Percentiles rank a stretch among this genome's conserved stretches.
These are phyloP conservation scores for Saccopteryx leptura DNA, from an alignment of 2,113 vertebrate species.

Conservation along the genomic window DNA sequence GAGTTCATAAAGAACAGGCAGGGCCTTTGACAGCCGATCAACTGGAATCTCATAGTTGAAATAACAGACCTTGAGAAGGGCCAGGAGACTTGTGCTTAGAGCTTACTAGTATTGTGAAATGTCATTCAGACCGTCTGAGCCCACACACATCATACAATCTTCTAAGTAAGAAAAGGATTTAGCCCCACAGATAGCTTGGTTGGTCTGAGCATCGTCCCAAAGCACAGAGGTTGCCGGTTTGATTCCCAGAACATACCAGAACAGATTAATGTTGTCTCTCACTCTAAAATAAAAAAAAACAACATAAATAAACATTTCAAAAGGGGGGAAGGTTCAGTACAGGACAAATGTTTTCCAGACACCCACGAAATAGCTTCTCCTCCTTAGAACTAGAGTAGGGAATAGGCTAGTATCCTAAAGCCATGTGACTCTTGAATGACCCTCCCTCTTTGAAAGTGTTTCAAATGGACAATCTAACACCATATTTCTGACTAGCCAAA, in stretches of 20 bases:
- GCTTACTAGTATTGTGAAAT: neutral
- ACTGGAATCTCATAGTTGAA: neutral
- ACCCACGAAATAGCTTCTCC: slow-evolving; percentile 45
- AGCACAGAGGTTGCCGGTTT: too few relatives aligned
- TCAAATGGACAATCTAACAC: neutral
- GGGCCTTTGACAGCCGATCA: neutral
- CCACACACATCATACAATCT: neutral
- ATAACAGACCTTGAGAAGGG: neutral
- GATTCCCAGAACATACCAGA: too few relatives aligned
- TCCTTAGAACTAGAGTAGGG: neutral
- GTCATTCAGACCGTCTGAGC: neutral
- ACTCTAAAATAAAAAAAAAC: too few relatives aligned
- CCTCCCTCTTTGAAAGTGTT: neutral
- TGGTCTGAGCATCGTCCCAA: too few relatives aligned
- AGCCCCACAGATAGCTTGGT: too few relatives aligned
- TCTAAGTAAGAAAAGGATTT: slow-evolving; percentile 54
- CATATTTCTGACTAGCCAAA: slow-evolving; percentile 28
- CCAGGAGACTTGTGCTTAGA: neutral
- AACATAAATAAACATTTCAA: too few relatives aligned
- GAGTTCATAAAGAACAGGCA: neutral
- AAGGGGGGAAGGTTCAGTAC: neutral
- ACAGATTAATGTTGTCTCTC: too few relatives aligned
- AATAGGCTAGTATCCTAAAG: slow-evolving; percentile 24
- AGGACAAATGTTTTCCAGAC: slow-evolving; percentile 61
- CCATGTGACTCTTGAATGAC: neutral